Evolutionary conservation across 2,888 invertebrate species (phyloP).

Genomic region (Hesperia comma): DNA sequence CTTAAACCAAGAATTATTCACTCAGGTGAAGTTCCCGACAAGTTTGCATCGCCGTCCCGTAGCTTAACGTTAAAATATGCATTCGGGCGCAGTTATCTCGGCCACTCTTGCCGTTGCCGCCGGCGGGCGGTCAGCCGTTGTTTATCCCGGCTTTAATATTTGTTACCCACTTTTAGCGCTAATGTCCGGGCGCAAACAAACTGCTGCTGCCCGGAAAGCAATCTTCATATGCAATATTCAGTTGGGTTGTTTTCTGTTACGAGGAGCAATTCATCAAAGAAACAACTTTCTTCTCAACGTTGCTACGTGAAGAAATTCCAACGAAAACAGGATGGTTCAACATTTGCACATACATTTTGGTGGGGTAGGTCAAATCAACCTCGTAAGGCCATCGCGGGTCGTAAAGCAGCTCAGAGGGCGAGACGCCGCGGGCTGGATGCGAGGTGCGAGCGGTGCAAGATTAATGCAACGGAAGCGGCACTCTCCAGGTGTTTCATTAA

Average conservation of each 20-base stretch:
- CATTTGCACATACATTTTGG: neutral
- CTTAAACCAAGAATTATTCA: constrained; percentile 73
- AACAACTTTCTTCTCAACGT: neutral
- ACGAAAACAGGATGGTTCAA: too few relatives aligned
- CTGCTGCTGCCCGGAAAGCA: constrained; percentile 29
- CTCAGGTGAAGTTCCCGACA: constrained; percentile 69
- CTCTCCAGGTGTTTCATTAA: constrained; percentile 84
- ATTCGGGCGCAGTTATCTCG: constrained; percentile 74
- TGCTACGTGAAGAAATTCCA: neutral
- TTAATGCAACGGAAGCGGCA: constrained; percentile 80
- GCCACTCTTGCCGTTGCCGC: constrained; percentile 65
- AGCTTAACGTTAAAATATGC: constrained; percentile 79
- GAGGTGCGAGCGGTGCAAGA: constrained; percentile 58
- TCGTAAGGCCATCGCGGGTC: constrained; percentile 42
- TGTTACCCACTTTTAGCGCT: constrained; percentile 51
- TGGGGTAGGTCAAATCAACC: neutral
- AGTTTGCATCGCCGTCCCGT: constrained; percentile 70
- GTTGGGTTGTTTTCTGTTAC: neutral
- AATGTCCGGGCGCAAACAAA: constrained; percentile 44
- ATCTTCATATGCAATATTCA: neutral
- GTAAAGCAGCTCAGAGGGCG: constrained; percentile 30
- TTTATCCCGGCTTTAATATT: constrained; percentile 69
- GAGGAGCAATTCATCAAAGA: neutral
- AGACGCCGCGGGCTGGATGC: constrained; percentile 39
- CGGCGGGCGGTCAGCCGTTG: constrained; percentile 66